Evolutionary conservation across 2,113 vertebrate genomes (phyloP).

Genomic region (Microcebus lehilahytsara): DNA sequence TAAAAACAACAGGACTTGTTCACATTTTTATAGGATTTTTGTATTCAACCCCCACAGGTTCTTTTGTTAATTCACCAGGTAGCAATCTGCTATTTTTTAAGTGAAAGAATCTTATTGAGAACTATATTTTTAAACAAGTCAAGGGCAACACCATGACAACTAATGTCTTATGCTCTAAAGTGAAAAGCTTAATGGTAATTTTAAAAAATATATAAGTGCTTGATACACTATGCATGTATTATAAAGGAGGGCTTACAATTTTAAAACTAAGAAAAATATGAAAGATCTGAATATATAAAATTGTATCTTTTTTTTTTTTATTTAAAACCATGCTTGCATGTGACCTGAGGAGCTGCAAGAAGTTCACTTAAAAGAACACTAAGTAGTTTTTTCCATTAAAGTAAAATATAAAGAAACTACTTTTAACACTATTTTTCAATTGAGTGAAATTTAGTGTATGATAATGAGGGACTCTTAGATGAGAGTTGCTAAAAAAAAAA

Average conservation of each 20-base stretch:
- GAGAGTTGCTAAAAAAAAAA: neutral
- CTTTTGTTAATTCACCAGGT: neutral
- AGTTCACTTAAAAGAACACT: slow-evolving; percentile 51
- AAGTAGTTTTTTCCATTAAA: slow-evolving; percentile 55
- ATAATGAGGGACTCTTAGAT: neutral
- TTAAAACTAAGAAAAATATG: slow-evolving; percentile 50
- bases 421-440: slow-evolving; percentile 54
- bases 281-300: slow-evolving; percentile 32
- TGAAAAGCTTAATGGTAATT: slow-evolving; percentile 38
- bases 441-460: slow-evolving; percentile 39
- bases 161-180: slow-evolving; percentile 54
- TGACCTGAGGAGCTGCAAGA: slow-evolving; percentile 58
- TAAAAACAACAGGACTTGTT: neutral
- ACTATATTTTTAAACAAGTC: slow-evolving; percentile 53
- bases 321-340: slow-evolving; percentile 59
- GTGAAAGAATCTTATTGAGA: slow-evolving; percentile 14
- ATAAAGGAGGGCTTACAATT: slow-evolving; percentile 30
- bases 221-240: neutral
- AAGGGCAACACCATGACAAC: slow-evolving; percentile 58
- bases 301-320: slow-evolving; percentile 58
- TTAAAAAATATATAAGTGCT: neutral
- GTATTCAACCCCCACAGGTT: neutral
- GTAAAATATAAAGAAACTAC: slow-evolving; percentile 40
- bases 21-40: neutral
- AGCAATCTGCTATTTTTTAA: slow-evolving; percentile 39